Conservation (phyloP, 2,113 vertebrate species). For the Cinclus mexicanus region DNA sequence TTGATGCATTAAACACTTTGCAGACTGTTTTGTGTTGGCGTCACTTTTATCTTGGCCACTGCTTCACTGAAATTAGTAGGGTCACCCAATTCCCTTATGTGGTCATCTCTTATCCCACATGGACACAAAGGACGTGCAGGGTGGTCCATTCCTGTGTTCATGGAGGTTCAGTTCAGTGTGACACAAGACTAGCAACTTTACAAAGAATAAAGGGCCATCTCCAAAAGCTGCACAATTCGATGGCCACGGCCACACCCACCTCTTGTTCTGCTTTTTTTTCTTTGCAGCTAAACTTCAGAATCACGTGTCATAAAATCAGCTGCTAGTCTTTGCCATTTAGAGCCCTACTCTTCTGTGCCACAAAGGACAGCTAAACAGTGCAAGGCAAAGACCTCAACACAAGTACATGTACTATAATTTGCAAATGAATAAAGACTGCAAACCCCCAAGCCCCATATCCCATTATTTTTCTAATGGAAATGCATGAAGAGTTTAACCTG, state of each 20-base stretch:
- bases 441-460: conserved; percentile 9
- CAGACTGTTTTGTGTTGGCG: neutral
- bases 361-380: neutral
- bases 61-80: neutral
- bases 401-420: neutral
- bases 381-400: neutral
- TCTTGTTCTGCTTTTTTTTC: neutral
- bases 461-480: neutral
- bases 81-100: neutral
- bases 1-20: neutral
- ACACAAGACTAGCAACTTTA: neutral
- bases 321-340: neutral
- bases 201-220: neutral
- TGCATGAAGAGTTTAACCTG: neutral
- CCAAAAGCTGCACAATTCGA: neutral
- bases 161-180: neutral
- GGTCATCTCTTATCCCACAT: neutral
- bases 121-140: neutral
- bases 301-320: neutral
- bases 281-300: conserved; percentile 2
- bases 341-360: neutral
- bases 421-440: neutral
- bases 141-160: neutral
- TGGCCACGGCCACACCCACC: neutral
- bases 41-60: neutral